Evolutionary conservation across 2,113 vertebrate species (phyloP).

Genomic region (Haemorhous mexicanus): DNA sequence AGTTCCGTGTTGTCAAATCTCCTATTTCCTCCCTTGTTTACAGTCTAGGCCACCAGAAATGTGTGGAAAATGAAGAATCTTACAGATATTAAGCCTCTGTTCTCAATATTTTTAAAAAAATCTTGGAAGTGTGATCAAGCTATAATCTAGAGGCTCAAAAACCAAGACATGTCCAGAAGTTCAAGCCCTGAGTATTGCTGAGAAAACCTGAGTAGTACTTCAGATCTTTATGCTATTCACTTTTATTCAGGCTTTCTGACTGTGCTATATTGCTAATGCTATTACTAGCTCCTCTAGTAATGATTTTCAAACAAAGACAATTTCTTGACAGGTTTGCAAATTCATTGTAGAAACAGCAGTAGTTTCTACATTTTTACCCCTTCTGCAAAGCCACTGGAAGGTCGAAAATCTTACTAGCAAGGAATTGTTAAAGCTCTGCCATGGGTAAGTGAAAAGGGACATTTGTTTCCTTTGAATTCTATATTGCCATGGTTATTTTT

Average conservation of each 20-base stretch:
- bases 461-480: not conserved
- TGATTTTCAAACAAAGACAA: not conserved
- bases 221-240: not conserved
- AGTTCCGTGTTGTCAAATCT: not conserved
- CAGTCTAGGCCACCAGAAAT: not conserved
- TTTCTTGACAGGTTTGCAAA: not conserved
- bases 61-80: not conserved
- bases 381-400: not conserved
- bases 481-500: not conserved
- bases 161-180: not conserved
- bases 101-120: not conserved
- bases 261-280: not conserved
- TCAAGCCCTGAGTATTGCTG: not conserved
- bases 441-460: not conserved
- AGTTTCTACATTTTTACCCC: not conserved
- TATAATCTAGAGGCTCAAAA: not conserved
- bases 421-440: not conserved
- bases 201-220: not conserved
- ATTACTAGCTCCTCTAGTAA: not conserved
- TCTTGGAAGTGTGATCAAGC: not conserved
- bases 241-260: not conserved
- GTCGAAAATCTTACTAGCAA: not conserved
- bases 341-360: not conserved
- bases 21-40: not conserved
- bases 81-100: not conserved